Conservation (phyloP, 2,888 invertebrate species). For the Coenonympha glycerion region DNA sequence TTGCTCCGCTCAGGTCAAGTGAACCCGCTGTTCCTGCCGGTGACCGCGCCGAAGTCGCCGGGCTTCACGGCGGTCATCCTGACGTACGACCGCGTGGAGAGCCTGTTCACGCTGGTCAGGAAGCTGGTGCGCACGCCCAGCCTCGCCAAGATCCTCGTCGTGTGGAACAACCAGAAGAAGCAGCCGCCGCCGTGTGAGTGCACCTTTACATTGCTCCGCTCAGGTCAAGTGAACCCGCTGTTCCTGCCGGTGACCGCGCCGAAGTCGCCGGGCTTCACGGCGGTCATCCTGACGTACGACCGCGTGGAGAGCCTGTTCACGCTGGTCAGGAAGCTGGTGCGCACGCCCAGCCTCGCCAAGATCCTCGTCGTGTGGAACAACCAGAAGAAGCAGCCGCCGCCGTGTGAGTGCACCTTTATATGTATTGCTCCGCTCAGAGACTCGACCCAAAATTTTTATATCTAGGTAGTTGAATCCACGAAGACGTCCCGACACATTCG, state of each 20-base stretch:
- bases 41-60: slow-evolving; percentile 87
- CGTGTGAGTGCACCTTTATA: slow-evolving; percentile 77
- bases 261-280: slow-evolving; percentile 93
- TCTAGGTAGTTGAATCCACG: no score
- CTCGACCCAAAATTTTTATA: no score
- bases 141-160: slow-evolving; percentile 91
- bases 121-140: slow-evolving; percentile 92
- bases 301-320: slow-evolving; percentile 91
- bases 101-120: slow-evolving; percentile 89
- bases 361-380: slow-evolving; percentile 98
- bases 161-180: slow-evolving; percentile 97
- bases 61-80: slow-evolving; percentile 98
- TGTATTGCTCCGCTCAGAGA: no score
- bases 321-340: slow-evolving; percentile 87
- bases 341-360: slow-evolving; percentile 92
- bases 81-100: slow-evolving; percentile 93
- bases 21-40: slow-evolving; percentile 89
- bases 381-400: slow-evolving; percentile 91
- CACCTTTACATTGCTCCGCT: no score
- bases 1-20: no score
- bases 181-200: slow-evolving; percentile 89
- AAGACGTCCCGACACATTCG: no score
- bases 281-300: slow-evolving; percentile 96
- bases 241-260: slow-evolving; percentile 91
- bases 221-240: slow-evolving; percentile 82